Conservation (phyloP, 2,888 invertebrate genomes). For the Nomada flava region DNA sequence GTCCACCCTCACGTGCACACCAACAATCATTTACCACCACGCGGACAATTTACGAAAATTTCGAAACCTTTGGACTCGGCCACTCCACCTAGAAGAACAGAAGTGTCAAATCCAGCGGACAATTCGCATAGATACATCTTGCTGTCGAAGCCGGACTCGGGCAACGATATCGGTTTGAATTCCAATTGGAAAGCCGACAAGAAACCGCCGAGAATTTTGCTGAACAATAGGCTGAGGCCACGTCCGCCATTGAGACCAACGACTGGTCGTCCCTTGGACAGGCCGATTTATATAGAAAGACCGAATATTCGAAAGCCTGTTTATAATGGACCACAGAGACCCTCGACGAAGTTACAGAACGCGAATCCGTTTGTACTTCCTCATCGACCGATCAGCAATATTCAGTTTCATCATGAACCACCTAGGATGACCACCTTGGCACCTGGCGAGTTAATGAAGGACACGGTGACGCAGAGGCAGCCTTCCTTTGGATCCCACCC, state of each 20-base stretch:
- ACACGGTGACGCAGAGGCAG: conserved; percentile 30
- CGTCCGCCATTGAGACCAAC: conserved; percentile 71
- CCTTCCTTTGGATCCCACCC: conserved; percentile 29
- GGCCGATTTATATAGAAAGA: conserved; percentile 74
- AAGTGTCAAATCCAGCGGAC: conserved; percentile 73
- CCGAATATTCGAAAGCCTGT: conserved; percentile 67
- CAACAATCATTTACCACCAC: conserved; percentile 63
- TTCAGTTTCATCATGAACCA: conserved; percentile 67
- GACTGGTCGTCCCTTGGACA: conserved; percentile 68
- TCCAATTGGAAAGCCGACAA: conserved; percentile 79
- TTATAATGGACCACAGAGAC: conserved; percentile 49
- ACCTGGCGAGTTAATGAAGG: conserved; percentile 12
- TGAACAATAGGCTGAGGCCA: conserved; percentile 75
- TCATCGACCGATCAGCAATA: conserved; percentile 63
- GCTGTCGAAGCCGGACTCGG: conserved; percentile 71
- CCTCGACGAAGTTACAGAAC: conserved; percentile 56
- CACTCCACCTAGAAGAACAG: conserved; percentile 80
- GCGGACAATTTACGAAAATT: conserved; percentile 74
- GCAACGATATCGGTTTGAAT: conserved; percentile 72
- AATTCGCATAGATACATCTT: conserved; percentile 73
- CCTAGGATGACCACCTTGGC: conserved; percentile 40
- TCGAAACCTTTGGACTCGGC: conserved; percentile 69
- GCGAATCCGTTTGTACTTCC: conserved; percentile 48
- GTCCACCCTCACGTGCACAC: conserved; percentile 54
- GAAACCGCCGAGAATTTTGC: conserved; percentile 73